These are phyloP conservation scores for Sula dactylatra DNA, from an alignment of 2,113 vertebrate species.

Conservation along the genomic window DNA sequence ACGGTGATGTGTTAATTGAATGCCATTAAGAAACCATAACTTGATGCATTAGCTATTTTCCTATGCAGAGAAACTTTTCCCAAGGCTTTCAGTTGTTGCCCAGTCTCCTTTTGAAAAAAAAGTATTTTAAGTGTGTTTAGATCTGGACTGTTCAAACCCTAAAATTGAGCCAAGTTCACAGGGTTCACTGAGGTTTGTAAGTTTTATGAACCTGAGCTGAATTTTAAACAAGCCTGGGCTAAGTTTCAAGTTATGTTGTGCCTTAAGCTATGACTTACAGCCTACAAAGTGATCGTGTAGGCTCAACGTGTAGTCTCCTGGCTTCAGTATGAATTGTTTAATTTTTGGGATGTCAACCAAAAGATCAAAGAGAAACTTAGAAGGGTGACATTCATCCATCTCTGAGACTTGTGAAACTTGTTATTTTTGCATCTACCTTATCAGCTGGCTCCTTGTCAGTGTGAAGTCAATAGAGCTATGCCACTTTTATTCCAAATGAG, in stretches of 20 bases:
- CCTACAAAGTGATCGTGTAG: neutral
- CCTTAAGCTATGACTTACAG: conserved; percentile 4
- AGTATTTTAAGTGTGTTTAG: conserved; percentile 29
- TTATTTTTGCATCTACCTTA: neutral
- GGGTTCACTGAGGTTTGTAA: conserved; percentile 3
- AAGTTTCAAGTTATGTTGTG: neutral
- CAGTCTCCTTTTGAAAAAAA: conserved; percentile 46
- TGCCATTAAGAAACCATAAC: conserved; percentile 77
- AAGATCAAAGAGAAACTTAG: neutral
- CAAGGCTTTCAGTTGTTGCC: conserved; percentile 66
- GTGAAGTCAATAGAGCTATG: neutral
- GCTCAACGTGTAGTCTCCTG: neutral
- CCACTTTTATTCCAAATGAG: neutral
- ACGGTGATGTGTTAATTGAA: conserved; percentile 79
- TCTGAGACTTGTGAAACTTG: neutral
- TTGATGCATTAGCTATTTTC: conserved; percentile 76
- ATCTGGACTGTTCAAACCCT: conserved; percentile 16
- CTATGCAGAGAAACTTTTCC: conserved; percentile 71
- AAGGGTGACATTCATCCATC: neutral
- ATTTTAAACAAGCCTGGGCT: conserved; percentile 15
- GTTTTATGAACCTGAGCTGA: neutral
- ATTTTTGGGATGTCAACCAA: neutral
- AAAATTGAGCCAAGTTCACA: conserved; percentile 22
- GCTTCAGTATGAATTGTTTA: neutral
- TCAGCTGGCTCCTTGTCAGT: neutral